Evolutionary conservation across 2,888 invertebrate genomes (phyloP).

Genomic region (Amblyjoppa fuscipennis): DNA sequence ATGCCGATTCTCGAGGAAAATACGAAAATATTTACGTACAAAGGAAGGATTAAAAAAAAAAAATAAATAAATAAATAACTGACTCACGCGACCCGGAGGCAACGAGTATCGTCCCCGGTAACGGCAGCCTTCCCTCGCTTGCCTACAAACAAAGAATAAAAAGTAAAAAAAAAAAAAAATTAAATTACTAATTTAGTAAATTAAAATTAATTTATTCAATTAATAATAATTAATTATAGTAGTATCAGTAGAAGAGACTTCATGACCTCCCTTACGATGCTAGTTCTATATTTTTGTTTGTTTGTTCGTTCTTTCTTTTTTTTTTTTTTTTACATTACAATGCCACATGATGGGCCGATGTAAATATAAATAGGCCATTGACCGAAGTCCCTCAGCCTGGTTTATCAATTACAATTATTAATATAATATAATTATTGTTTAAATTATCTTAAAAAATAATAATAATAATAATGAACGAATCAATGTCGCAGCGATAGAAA

Average conservation of each 20-base stretch:
- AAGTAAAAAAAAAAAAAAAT: not conserved
- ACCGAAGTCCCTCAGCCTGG: too few species aligned
- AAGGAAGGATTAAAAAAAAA: not conserved
- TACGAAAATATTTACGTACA: slow-evolving; percentile 1
- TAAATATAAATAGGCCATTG: too few species aligned
- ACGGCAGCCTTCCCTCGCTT: not conserved
- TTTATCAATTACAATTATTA: too few species aligned
- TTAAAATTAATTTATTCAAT: too few species aligned
- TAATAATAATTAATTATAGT: too few species aligned
- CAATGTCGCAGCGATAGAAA: slow-evolving; percentile 29
- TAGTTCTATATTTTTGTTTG: too few species aligned
- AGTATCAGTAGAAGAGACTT: too few species aligned
- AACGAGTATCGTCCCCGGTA: not conserved
- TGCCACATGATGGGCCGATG: too few species aligned
- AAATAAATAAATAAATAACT: slow-evolving; percentile 2
- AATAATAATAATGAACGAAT: not conserved
- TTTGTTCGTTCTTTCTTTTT: too few species aligned
- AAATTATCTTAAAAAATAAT: not conserved
- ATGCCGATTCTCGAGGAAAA: not conserved
- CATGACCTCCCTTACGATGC: too few species aligned
- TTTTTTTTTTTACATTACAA: too few species aligned
- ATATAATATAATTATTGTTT: not conserved
- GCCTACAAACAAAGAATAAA: not conserved
- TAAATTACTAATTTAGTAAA: not conserved
- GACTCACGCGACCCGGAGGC: not conserved